These are phyloP conservation scores for Trissolcus basalis DNA, from an alignment of 1,140 invertebrate genomes.

Conservation along the genomic window DNA sequence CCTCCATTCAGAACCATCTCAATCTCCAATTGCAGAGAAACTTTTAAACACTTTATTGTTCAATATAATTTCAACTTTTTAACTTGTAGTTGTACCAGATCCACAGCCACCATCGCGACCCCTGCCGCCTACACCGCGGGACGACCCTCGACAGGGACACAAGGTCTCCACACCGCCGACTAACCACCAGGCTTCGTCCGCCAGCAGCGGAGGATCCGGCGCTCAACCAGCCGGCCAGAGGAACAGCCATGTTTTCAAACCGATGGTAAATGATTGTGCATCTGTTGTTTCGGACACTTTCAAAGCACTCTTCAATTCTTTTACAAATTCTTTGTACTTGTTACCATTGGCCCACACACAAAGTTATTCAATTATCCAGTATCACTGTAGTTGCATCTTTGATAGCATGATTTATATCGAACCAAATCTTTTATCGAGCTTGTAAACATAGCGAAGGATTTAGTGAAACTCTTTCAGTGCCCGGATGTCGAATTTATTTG, in stretches of 20 bases:
- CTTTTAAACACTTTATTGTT: slow-evolving; percentile 17
- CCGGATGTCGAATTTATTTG: slow-evolving; percentile 71
- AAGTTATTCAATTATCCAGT: slow-evolving; percentile 28
- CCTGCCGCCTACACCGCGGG: slow-evolving; percentile 88
- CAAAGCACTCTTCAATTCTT: background rate
- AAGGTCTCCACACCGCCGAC: slow-evolving; percentile 78
- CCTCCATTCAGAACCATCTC: background rate
- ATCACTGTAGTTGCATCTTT: slow-evolving; percentile 48
- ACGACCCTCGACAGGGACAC: slow-evolving; percentile 79
- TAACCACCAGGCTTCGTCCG: slow-evolving; percentile 70
- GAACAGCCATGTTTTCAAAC: slow-evolving; percentile 89
- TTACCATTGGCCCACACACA: too few relatives aligned
- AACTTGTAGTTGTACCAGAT: slow-evolving; percentile 78
- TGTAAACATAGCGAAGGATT: slow-evolving; percentile 41
- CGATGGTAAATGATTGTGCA: slow-evolving; percentile 80
- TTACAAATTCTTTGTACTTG: too few relatives aligned
- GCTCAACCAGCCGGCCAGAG: slow-evolving; percentile 79
- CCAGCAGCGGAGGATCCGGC: slow-evolving; percentile 68
- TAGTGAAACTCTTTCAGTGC: slow-evolving; percentile 48
- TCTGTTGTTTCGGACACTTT: background rate
- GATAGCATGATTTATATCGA: slow-evolving; percentile 46
- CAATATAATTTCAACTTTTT: slow-evolving; percentile 53
- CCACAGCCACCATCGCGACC: slow-evolving; percentile 83
- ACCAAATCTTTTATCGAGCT: slow-evolving; percentile 28
- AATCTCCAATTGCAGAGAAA: background rate